phyloP scores from a whole-genome alignment of 2,888 invertebrate species.

The Lutraria lutraria region DNA sequence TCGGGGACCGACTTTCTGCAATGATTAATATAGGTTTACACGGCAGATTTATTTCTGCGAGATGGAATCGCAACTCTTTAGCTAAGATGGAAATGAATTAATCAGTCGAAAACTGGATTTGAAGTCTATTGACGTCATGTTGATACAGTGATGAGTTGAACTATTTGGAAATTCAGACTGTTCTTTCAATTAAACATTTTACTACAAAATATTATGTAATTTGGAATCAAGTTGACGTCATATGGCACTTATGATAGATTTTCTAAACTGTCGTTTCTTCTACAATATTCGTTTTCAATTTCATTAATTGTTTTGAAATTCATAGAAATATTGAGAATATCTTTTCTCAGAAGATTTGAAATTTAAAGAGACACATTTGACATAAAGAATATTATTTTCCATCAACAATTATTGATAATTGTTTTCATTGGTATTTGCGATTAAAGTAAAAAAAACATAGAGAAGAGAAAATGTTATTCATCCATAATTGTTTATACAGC shows the following conservation, averaged over 20 bases:
- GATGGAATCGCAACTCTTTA: background rate
- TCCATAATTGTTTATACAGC: too few relatives aligned
- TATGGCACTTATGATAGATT: background rate
- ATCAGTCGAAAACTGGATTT: background rate
- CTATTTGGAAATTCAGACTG: too few relatives aligned
- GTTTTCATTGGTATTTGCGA: too few relatives aligned
- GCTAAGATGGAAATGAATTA: background rate
- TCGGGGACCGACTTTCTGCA: background rate
- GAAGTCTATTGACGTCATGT: background rate
- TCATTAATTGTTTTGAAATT: background rate
- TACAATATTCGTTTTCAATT: background rate
- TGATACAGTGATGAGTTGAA: too few relatives aligned
- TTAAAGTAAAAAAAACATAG: too few relatives aligned
- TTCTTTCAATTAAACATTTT: too few relatives aligned
- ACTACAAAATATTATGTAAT: too few relatives aligned
- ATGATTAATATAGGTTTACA: background rate
- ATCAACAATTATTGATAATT: too few relatives aligned
- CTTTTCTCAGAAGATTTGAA: background rate
- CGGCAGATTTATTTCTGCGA: background rate
- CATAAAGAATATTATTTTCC: too few relatives aligned
- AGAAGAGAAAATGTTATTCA: too few relatives aligned
- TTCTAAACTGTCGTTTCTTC: background rate
- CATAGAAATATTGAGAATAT: background rate
- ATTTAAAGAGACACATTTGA: too few relatives aligned
- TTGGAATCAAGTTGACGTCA: background rate